phyloP scores from a whole-genome alignment of 2,797 vertebrate species.

The Melanotaenia nigrans region DNA sequence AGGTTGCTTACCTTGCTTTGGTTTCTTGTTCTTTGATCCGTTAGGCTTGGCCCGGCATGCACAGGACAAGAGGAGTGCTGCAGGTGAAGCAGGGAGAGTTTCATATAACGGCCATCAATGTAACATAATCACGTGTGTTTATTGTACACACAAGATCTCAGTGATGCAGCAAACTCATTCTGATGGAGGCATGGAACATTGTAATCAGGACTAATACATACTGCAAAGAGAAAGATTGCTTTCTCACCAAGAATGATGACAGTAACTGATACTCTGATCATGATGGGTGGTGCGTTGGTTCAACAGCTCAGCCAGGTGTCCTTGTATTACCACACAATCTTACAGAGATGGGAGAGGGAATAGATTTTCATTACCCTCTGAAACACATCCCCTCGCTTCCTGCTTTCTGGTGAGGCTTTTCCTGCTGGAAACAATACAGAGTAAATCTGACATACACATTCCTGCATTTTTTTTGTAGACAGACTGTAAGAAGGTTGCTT shows the following conservation, averaged over 20 bases:
- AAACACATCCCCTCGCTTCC: conserved; percentile 19
- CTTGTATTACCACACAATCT: conserved; percentile 45
- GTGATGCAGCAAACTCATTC: conserved; percentile 3
- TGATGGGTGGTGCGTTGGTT: conserved; percentile 62
- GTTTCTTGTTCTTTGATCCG: conserved; percentile 88
- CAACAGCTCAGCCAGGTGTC: conserved; percentile 56
- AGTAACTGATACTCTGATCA: conserved; percentile 71
- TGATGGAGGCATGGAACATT: conserved; percentile 19
- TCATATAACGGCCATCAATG: conserved; percentile 51
- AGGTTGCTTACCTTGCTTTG: conserved; percentile 86
- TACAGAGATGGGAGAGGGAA: conserved; percentile 30
- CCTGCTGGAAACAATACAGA: conserved; percentile 38
- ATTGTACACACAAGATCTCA: conserved; percentile 34
- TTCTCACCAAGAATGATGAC: conserved; percentile 76
- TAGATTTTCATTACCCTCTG: conserved; percentile 28
- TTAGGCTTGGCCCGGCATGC: conserved; percentile 85
- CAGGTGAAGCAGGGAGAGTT: conserved; percentile 51
- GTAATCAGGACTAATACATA: conserved; percentile 1
- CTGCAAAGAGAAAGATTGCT: conserved; percentile 18
- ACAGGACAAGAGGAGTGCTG: conserved; percentile 87
- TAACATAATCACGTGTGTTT: conserved; percentile 51
- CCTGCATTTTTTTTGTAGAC: conserved; percentile 16
- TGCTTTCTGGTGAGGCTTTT: background rate
- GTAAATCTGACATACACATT: conserved; percentile 34
- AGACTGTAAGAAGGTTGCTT: conserved; percentile 6